A percentile compares a stretch with the other conserved stretches of the same genome.
phyloP scores from a whole-genome alignment of 2,797 vertebrate species.

The Lagodon rhomboides region DNA sequence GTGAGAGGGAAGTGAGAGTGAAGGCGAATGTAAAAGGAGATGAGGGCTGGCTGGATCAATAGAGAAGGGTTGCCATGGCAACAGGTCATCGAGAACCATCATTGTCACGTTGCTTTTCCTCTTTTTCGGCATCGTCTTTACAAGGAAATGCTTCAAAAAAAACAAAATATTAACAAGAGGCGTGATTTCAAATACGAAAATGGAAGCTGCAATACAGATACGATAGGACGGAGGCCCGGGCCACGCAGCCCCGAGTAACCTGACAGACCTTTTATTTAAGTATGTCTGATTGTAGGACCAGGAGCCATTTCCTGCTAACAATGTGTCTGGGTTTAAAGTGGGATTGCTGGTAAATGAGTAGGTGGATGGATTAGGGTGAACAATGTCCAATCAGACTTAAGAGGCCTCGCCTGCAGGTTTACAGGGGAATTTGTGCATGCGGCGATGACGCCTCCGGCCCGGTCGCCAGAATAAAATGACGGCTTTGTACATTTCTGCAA shows the following conservation, averaged over 20 bases:
- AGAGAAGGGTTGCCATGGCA: slow-evolving; percentile 82
- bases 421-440: slow-evolving; percentile 38
- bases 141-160: slow-evolving; percentile 50
- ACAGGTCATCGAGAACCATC: slow-evolving; percentile 79
- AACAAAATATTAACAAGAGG: slow-evolving; percentile 50
- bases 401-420: slow-evolving; percentile 48
- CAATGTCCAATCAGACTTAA: slow-evolving; percentile 73
- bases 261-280: slow-evolving; percentile 45
- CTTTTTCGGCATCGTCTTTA: slow-evolving; percentile 30
- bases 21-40: slow-evolving; percentile 77
- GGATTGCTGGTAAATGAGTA: slow-evolving; percentile 64
- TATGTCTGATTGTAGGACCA: slow-evolving; percentile 48
- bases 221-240: slow-evolving; percentile 2
- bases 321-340: slow-evolving; percentile 55
- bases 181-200: slow-evolving; percentile 49
- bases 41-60: slow-evolving; percentile 79
- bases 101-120: slow-evolving; percentile 66
- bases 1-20: slow-evolving; percentile 69
- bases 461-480: no score
- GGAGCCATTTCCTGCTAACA: slow-evolving; percentile 60
- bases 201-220: slow-evolving; percentile 17
- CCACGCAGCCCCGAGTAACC: slow-evolving; percentile 30
- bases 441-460: slow-evolving; percentile 27
- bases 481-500: no score
- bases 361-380: slow-evolving; percentile 62